phyloP scores from a whole-genome alignment of 1,140 invertebrate species.

The Cylas formicarius region DNA sequence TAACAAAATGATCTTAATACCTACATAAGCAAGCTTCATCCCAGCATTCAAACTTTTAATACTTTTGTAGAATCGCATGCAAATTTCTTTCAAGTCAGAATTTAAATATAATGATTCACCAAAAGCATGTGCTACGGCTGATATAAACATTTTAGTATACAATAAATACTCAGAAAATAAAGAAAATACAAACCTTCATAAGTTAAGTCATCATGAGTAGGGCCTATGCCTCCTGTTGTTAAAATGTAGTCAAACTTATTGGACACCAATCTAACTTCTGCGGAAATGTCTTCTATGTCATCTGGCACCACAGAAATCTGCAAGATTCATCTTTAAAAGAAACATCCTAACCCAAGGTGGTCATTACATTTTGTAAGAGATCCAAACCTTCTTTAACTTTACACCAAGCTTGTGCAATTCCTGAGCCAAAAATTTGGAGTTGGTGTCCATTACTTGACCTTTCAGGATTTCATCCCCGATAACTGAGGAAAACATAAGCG shows the following conservation, averaged over 20 bases:
- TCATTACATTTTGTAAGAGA: conserved; percentile 1
- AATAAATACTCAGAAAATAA: neutral
- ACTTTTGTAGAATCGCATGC: conserved; percentile 44
- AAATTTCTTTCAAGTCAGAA: conserved; percentile 52
- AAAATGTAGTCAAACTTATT: conserved; percentile 57
- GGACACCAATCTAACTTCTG: conserved; percentile 62
- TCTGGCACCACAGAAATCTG: conserved; percentile 67
- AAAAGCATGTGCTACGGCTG: conserved; percentile 64
- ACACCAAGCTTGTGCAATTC: conserved; percentile 60
- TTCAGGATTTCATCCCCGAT: conserved; percentile 85
- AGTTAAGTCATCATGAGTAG: conserved; percentile 80
- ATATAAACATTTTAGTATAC: conserved; percentile 3
- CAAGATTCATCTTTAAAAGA: conserved; percentile 23
- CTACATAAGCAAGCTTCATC: conserved; percentile 44
- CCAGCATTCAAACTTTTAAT: conserved; percentile 39
- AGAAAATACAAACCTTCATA: conserved; percentile 53
- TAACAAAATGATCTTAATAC: conserved; percentile 7
- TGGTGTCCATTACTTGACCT: conserved; percentile 67
- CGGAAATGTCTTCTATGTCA: conserved; percentile 58
- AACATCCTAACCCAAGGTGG: too few species aligned
- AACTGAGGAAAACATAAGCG: conserved; percentile 42
- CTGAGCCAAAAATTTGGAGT: conserved; percentile 62
- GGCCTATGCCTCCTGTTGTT: conserved; percentile 74
- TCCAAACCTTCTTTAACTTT: conserved; percentile 52
- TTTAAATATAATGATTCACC: conserved; percentile 50